Evolutionary conservation across 2,113 vertebrate genomes (phyloP).

Genomic region (Dasyurus viverrinus): DNA sequence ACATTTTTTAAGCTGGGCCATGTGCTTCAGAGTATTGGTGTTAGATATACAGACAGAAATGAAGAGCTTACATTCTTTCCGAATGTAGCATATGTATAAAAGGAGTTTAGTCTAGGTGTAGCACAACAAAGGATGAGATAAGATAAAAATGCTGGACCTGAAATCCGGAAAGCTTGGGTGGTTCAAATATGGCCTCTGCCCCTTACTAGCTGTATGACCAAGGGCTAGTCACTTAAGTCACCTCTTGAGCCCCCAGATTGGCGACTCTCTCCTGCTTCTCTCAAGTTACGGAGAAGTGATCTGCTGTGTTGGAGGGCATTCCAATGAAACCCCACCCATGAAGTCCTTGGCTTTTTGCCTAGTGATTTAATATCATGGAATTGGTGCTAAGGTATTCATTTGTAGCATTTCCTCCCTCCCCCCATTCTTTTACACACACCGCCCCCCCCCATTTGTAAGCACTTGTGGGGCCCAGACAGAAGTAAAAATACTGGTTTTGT

Average conservation of each 20-base stretch:
- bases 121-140: not conserved
- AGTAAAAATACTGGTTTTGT: conserved; percentile 72
- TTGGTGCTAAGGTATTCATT: conserved; percentile 69
- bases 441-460: conserved; percentile 57
- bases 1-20: not conserved
- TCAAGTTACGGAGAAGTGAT: not conserved
- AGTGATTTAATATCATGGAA: conserved; percentile 45
- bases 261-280: not conserved
- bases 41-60: conserved; percentile 46
- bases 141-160: not conserved
- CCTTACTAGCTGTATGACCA: not conserved
- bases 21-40: not conserved
- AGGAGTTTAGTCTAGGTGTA: not conserved
- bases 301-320: not conserved
- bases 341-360: conserved; percentile 12
- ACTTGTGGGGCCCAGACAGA: conserved; percentile 59
- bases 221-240: not conserved
- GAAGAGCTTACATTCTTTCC: conserved; percentile 13
- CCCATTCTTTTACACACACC: not conserved
- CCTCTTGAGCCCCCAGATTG: not conserved
- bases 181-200: not conserved
- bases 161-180: not conserved
- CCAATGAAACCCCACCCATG: not conserved
- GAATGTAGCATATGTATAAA: conserved; percentile 53
- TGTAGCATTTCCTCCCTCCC: conserved; percentile 55